These are phyloP conservation scores for Cryptotermes secundus DNA, from an alignment of 1,140 invertebrate genomes.

Conservation along the genomic window DNA sequence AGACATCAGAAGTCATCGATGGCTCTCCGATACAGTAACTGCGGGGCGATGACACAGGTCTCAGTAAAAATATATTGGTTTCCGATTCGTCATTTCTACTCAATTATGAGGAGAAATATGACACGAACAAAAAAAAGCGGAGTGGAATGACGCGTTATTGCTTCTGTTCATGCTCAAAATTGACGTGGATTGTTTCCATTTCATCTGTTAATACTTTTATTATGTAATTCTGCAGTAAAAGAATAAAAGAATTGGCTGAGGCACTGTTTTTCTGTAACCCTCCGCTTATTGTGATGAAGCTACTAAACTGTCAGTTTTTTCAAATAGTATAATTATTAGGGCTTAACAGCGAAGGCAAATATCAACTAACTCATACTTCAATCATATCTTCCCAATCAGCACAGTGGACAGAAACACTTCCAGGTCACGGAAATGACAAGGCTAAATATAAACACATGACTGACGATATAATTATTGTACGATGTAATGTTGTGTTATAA, in stretches of 20 bases:
- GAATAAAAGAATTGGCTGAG: too few species aligned
- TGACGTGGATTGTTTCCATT: not conserved
- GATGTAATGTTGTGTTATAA: too few species aligned
- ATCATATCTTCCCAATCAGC: too few species aligned
- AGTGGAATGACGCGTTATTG: not conserved
- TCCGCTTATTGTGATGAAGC: not conserved
- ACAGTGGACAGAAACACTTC: too few species aligned
- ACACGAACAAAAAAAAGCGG: not conserved
- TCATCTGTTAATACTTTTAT: not conserved
- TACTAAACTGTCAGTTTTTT: not conserved
- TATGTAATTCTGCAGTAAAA: not conserved
- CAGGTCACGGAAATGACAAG: too few species aligned
- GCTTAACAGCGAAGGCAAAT: too few species aligned
- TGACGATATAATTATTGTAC: too few species aligned
- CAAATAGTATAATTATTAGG: not conserved
- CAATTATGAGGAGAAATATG: not conserved
- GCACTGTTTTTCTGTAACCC: not conserved
- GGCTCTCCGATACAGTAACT: not conserved
- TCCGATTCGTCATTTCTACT: not conserved
- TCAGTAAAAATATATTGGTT: constrained; percentile 10
- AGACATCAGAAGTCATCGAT: not conserved
- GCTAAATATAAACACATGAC: too few species aligned
- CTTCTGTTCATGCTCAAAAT: not conserved
- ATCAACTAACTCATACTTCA: too few species aligned
- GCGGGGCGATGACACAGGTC: not conserved